Base-by-base conservation (phyloP, 37 sponge, comb jelly and placozoan species). In the Beroe ovata region DNA sequence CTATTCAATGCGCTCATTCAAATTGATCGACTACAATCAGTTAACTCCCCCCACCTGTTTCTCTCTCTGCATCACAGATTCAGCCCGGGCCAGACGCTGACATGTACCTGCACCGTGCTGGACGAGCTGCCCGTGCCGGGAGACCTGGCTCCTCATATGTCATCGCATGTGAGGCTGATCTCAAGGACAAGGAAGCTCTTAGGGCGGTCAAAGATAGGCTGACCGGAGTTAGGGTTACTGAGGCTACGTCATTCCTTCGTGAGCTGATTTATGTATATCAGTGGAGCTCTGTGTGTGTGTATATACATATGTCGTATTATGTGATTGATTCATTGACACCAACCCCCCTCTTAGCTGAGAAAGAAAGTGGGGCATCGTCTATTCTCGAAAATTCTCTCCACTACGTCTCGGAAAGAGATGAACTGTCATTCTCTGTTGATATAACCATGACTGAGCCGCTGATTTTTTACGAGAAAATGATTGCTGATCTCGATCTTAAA, bases 101-200 rank as follows among this genome's bases (percentile, higher is more conserved):
- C 26, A 77, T 39, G 54, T 77, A 77, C 47, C 22, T 77, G 26
- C 84, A 77, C 84, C 42, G 84, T 1, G 84, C 84, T 19, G 84
- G 84, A 0, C 84, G 84, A 0, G 35, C 39, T 26, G 84, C 28
- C 4, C 42, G 84, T 6, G 84, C 84, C 8, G 84, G 84, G 28
- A 77, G 84, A 42, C 23, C 21, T 19, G 84, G 84, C 8, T 42
- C 42, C n/a, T 36, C 36, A 3, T 42, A 77, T n/a, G 84, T 77
- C 22, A 77, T 77, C 23, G 84, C 54, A 0, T 66, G 69, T 66
- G 69, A 66, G 1, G 84, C 84, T 42, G 54, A 77, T 20, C 28
- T 42, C 22, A 77, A 42, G 22, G 84, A 77, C 28, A 39, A 35
- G 38, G 41, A 33, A n/a, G 19, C 41, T 28, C 38, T 77, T 11